phyloP scores from a whole-genome alignment of 2,113 vertebrate species.

The Perca fluviatilis region DNA sequence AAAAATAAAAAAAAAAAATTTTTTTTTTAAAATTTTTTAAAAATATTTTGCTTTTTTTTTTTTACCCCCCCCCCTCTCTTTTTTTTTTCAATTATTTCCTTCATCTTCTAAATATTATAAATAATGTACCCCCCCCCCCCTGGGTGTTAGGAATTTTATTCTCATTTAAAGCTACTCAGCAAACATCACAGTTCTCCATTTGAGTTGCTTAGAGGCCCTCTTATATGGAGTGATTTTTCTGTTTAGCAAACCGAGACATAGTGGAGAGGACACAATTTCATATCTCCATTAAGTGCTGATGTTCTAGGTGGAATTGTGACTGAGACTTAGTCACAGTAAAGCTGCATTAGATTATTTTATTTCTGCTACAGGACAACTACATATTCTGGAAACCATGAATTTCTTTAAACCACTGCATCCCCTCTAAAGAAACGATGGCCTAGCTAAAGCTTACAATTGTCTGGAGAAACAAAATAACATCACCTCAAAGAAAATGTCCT shows the following conservation, averaged over 20 bases:
- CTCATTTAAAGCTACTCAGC: slow-evolving; percentile 78
- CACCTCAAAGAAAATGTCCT: slow-evolving; percentile 56
- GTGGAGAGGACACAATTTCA: slow-evolving; percentile 30
- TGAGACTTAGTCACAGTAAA: slow-evolving; percentile 45
- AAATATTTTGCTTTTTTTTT: too few relatives aligned
- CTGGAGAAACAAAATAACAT: slow-evolving; percentile 55
- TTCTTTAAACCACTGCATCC: slow-evolving; percentile 56
- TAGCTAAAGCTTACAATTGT: slow-evolving; percentile 44
- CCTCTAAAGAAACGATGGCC: slow-evolving; percentile 31
- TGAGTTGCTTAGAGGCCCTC: slow-evolving; percentile 56
- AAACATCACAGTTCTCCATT: slow-evolving; percentile 68
- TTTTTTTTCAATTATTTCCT: too few relatives aligned
- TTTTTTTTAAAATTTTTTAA: too few relatives aligned
- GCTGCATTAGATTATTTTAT: slow-evolving; percentile 43
- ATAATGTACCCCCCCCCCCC: too few relatives aligned
- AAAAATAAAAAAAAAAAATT: too few relatives aligned
- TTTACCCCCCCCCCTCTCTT: too few relatives aligned
- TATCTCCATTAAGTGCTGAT: slow-evolving; percentile 35
- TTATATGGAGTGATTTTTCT: slow-evolving; percentile 46
- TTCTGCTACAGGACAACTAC: slow-evolving; percentile 29
- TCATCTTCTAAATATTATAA: too few relatives aligned
- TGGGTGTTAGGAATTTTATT: slow-evolving; percentile 66
- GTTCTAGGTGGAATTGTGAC: slow-evolving; percentile 21
- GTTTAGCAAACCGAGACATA: slow-evolving; percentile 47
- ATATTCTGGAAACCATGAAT: slow-evolving; percentile 50